phyloP scores from a whole-genome alignment of 1,140 invertebrate genomes.

The Meloidogyne chitwoodi region DNA sequence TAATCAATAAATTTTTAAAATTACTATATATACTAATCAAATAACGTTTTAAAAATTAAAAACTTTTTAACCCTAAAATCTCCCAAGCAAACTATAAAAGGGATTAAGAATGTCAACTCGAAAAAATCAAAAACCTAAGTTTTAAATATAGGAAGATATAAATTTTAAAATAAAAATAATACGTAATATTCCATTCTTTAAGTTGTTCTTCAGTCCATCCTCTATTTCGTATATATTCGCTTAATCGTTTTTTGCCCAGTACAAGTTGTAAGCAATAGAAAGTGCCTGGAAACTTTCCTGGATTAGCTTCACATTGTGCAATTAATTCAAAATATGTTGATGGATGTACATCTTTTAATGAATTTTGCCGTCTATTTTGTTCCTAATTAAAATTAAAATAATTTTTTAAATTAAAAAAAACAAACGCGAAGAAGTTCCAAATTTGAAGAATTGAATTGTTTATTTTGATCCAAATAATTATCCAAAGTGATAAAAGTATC shows the following conservation, averaged over 20 bases:
- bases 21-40: no score
- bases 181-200: slow-evolving; percentile 6
- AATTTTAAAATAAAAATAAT: no score
- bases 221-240: not conserved
- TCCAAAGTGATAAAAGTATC: slow-evolving; percentile 12
- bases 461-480: slow-evolving; percentile 7
- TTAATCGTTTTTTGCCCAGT: not conserved
- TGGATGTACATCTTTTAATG: not conserved
- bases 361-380: not conserved
- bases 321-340: not conserved
- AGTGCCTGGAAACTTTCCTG: slow-evolving; percentile 6
- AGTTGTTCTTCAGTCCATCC: slow-evolving; percentile 6
- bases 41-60: no score
- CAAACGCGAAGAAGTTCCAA: not conserved
- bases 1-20: no score
- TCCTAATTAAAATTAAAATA: not conserved
- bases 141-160: no score
- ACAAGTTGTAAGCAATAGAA: slow-evolving; percentile 7
- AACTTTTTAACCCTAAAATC: no score
- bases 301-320: slow-evolving; percentile 13
- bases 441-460: slow-evolving; percentile 6
- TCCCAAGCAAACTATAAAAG: no score
- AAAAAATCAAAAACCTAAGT: no score
- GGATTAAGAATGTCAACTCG: no score
- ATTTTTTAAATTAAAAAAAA: not conserved